Conservation (phyloP, 2,113 vertebrate species). For the Tonatia bakeri region DNA sequence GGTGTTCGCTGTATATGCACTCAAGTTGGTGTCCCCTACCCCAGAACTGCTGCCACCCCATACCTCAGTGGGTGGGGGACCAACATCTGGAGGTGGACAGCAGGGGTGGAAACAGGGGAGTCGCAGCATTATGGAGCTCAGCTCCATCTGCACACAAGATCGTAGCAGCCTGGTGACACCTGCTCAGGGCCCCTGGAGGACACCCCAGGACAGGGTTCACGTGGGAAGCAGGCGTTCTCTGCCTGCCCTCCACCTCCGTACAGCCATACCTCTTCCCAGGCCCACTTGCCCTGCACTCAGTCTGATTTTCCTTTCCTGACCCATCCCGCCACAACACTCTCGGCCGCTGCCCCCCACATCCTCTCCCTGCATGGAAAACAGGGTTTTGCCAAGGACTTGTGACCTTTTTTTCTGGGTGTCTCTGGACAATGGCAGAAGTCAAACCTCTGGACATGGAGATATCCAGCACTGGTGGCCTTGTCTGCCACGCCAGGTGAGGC, state of each 20-base stretch:
- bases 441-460: not conserved
- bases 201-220: not conserved
- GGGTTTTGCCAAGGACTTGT: not conserved
- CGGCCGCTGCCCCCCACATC: accelerated
- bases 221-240: not conserved
- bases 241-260: not conserved
- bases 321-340: too few relatives aligned
- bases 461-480: not conserved
- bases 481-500: not conserved
- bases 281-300: not conserved
- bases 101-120: not conserved
- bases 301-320: not conserved
- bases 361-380: not conserved
- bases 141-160: not conserved
- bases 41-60: not conserved
- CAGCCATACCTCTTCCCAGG: not conserved
- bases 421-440: not conserved
- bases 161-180: not conserved
- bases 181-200: not conserved
- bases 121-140: not conserved
- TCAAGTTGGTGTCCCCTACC: too few relatives aligned
- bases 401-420: not conserved
- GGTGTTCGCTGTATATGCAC: not conserved
- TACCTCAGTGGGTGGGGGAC: not conserved
- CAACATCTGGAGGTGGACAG: not conserved